phyloP scores from a whole-genome alignment of 2,113 vertebrate genomes.

The Urocynchramus pylzowi region DNA sequence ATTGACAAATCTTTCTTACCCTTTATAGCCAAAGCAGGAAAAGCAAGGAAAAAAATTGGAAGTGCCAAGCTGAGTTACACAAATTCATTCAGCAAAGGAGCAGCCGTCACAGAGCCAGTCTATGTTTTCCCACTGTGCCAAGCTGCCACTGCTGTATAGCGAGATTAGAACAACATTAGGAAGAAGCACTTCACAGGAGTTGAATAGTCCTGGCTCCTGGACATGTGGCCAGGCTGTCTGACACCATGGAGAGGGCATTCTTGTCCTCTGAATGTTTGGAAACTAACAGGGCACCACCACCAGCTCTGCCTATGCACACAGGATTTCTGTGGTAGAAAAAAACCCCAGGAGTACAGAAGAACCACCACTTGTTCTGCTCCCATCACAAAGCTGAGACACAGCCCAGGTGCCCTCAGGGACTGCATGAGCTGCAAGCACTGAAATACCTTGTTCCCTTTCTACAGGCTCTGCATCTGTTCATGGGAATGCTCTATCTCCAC shows the following conservation, averaged over 20 bases:
- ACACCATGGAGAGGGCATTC: background rate
- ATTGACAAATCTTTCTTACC: background rate
- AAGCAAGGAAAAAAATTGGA: background rate
- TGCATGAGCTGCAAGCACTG: background rate
- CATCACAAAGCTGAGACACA: background rate
- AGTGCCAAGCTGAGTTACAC: background rate
- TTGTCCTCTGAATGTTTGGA: background rate
- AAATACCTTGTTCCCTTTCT: background rate
- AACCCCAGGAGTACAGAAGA: background rate
- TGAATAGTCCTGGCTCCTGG: background rate
- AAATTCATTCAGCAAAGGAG: background rate
- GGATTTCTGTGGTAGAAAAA: background rate
- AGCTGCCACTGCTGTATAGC: background rate
- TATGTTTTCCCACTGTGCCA: background rate
- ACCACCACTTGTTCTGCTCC: background rate
- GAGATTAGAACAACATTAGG: background rate
- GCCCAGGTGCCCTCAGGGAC: background rate
- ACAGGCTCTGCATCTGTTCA: fast-evolving
- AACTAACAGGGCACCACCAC: background rate
- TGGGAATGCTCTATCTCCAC: background rate
- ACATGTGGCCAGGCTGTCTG: background rate
- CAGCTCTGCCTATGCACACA: fast-evolving
- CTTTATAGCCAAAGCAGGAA: background rate
- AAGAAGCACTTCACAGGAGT: background rate
- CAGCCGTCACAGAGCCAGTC: background rate